phyloP scores from a whole-genome alignment of 2,888 invertebrate genomes.

The Emmelina monodactyla region DNA sequence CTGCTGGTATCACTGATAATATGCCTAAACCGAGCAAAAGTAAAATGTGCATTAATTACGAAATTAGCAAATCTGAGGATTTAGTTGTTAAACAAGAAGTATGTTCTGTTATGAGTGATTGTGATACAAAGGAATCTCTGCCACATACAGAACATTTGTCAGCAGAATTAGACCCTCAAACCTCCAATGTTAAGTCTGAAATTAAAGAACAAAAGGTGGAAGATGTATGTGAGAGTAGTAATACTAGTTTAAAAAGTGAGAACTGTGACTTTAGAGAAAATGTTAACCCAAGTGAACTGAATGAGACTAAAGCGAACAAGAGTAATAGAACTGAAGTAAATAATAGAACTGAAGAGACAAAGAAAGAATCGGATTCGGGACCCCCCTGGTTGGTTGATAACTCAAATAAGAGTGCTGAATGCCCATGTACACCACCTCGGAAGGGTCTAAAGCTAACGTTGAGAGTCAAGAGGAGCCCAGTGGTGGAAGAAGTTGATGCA shows the following conservation, averaged over 20 bases:
- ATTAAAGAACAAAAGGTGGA: conserved; percentile 33
- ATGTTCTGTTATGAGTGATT: conserved; percentile 26
- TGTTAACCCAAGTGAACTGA: conserved; percentile 56
- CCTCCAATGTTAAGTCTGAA: conserved; percentile 25
- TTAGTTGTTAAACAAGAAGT: conserved; percentile 26
- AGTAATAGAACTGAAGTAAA: conserved; percentile 39
- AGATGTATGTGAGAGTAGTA: conserved; percentile 36
- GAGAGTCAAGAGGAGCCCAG: conserved; percentile 87
- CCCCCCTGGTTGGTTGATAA: conserved; percentile 53
- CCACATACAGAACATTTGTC: conserved; percentile 25
- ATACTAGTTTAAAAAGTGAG: conserved; percentile 49
- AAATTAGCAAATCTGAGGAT: conserved; percentile 22
- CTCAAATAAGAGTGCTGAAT: conserved; percentile 52
- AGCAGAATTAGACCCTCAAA: conserved; percentile 24
- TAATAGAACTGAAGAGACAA: conserved; percentile 41
- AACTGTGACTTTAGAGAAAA: conserved; percentile 60
- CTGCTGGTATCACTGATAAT: background rate
- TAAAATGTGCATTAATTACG: conserved; percentile 19
- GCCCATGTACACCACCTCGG: conserved; percentile 67
- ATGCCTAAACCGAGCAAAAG: conserved; percentile 17
- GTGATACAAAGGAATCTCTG: conserved; percentile 51
- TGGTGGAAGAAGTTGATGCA: conserved; percentile 80
- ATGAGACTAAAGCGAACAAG: conserved; percentile 45
- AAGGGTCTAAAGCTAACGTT: conserved; percentile 79
- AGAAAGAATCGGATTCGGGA: conserved; percentile 42